Conservation (phyloP, 2,797 vertebrate genomes). For the Schizothorax lantsangensis region DNA sequence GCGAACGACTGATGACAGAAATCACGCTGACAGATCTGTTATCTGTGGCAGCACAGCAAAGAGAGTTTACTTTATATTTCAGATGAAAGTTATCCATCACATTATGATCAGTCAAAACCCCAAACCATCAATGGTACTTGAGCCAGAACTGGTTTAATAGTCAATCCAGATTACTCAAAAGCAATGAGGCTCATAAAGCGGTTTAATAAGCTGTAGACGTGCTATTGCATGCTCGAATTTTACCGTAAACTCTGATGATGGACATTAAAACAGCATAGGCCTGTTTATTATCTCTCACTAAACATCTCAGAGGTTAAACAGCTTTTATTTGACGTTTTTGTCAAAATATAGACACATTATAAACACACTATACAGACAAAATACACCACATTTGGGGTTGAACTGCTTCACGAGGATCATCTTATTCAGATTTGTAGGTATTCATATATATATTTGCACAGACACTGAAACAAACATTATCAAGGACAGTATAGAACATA, state of each 20-base stretch:
- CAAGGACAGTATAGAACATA: neutral
- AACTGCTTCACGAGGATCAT: neutral
- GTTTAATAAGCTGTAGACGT: neutral
- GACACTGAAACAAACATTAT: too few species aligned
- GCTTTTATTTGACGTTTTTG: neutral
- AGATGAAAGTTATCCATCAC: constrained; percentile 2
- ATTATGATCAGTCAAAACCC: neutral
- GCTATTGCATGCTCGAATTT: too few species aligned
- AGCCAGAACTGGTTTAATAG: neutral
- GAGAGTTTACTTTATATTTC: neutral
- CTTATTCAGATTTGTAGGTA: neutral
- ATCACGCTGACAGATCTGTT: neutral
- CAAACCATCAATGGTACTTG: neutral
- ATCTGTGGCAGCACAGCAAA: neutral
- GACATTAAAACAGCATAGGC: neutral
- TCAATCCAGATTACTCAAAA: neutral
- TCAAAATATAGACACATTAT: neutral
- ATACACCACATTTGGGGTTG: neutral
- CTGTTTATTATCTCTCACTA: too few species aligned
- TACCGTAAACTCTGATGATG: neutral
- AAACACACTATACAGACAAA: neutral
- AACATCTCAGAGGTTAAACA: neutral
- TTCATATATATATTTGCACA: neutral
- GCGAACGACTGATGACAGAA: neutral
- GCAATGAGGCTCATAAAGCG: neutral